Base-by-base conservation (phyloP, 2,888 invertebrate genomes). In the Acronicta alni region DNA sequence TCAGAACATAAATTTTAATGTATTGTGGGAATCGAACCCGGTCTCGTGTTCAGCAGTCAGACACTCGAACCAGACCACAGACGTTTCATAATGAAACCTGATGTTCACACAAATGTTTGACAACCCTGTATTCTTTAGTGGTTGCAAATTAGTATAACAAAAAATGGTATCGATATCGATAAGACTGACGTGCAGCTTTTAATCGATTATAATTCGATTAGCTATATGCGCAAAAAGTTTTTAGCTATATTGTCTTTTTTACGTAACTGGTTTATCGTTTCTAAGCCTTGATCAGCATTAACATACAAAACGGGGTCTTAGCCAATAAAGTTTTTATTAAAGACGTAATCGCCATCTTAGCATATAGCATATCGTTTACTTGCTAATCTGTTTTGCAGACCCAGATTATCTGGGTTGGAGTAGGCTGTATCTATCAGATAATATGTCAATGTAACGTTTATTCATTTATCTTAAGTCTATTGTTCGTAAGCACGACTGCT, bases 181-280 rank as follows among this genome's bases (percentile, higher is more conserved):
- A n/a, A n/a, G n/a, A 53, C 49, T 23, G 26, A 35, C 41, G 14
- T n/a, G 35, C 32, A 32, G 17, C 46, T 46, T 43, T 15, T 41
- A 54, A 59, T 60, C 42, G 53, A 67, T 61, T 67, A 14, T 66
- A 18, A 45, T 20, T 52, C 43, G 38, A 72, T 57, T 54, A 54
- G 14, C 39, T n/a, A 16, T 37, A 14, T 17, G 26, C n/a, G 23
- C 49, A 54, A 61, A 60, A 46, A 54, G 56, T 16, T 7, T 6
- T 26, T 23, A 12, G 6, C 18, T 39, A n/a, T 26, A 16, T 18
- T 23, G 2, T 12, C 1, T 44, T 43, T 57, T 53, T 51, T 48
- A 8, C 17, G 17, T 57, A 39, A 46, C 17, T 38, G 0, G 15
- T 42, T 30, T 8, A 17, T 38, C 9, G 41, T 17, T 18, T 47